phyloP scores from a whole-genome alignment of 2,797 vertebrate species.

The Lagocephalus sceleratus region DNA sequence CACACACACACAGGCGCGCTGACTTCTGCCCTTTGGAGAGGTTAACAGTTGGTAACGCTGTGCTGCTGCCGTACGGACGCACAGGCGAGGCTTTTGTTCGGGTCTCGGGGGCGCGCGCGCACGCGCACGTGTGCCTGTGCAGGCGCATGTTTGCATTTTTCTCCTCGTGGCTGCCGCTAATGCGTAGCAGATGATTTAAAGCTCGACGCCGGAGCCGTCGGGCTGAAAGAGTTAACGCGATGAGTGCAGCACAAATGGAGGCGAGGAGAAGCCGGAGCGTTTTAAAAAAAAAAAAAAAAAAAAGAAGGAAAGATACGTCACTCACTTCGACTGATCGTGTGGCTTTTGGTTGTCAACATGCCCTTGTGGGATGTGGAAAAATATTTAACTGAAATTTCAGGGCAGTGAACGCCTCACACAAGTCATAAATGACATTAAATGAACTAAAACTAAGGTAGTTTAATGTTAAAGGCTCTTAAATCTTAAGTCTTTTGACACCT shows the following conservation, averaged over 20 bases:
- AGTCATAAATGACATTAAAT: no score
- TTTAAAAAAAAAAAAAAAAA: neutral
- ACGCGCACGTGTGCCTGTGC: conserved; percentile 6
- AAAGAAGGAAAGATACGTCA: neutral
- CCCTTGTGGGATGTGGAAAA: no score
- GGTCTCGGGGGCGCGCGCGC: conserved; percentile 11
- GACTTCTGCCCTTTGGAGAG: conserved; percentile 58
- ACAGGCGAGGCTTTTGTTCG: conserved; percentile 65
- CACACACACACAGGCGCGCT: conserved; percentile 38
- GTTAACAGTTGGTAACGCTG: conserved; percentile 63
- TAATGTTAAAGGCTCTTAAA: no score
- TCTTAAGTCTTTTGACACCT: no score
- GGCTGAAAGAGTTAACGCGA: conserved; percentile 58
- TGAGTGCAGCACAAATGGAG: conserved; percentile 59
- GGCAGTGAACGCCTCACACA: no score
- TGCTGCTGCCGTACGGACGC: conserved; percentile 53
- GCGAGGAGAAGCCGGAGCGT: conserved; percentile 22
- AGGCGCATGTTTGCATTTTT: conserved; percentile 25
- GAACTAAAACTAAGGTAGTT: no score
- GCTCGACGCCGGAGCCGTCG: conserved; percentile 37
- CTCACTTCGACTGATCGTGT: neutral
- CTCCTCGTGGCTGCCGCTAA: conserved; percentile 60
- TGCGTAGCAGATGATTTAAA: conserved; percentile 75
- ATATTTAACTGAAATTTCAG: no score
- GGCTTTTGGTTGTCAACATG: neutral